Percentiles rank a stretch among this genome's conserved stretches.
phyloP scores from a whole-genome alignment of 2,113 vertebrate species.

The Oceanodroma tethys region DNA sequence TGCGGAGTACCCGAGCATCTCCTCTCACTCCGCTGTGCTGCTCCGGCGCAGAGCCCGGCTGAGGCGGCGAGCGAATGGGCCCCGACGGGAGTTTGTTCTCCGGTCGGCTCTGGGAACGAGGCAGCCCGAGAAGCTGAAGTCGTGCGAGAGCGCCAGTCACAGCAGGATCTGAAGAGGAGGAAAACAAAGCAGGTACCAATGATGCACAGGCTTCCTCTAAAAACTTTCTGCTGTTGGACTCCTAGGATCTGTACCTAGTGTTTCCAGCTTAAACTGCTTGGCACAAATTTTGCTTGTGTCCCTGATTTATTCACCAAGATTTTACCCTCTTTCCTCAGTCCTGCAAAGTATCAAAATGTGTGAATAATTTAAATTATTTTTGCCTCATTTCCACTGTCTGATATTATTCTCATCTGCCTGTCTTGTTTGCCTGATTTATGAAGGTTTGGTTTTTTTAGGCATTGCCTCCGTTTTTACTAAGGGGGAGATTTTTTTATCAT shows the following conservation, averaged over 20 bases:
- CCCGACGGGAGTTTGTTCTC: not conserved
- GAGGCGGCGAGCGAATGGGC: accelerated
- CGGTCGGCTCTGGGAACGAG: not conserved
- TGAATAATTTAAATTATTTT: constrained; percentile 33
- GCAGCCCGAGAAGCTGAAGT: not conserved
- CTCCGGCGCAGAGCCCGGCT: not conserved
- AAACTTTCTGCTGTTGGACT: not conserved
- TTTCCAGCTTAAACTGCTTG: not conserved
- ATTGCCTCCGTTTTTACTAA: not conserved
- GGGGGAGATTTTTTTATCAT: not conserved
- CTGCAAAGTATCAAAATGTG: not conserved
- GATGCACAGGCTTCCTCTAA: not conserved
- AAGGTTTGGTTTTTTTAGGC: not conserved
- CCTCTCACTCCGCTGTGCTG: not conserved
- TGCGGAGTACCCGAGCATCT: not conserved
- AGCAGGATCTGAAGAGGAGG: not conserved
- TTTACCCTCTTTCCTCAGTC: not conserved
- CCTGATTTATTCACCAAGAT: not conserved
- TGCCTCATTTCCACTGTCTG: constrained; percentile 12
- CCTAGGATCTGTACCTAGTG: not conserved
- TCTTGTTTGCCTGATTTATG: constrained; percentile 39
- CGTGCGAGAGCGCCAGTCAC: not conserved
- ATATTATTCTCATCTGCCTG: not conserved
- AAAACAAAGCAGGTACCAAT: not conserved
- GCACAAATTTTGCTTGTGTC: not conserved